These are phyloP conservation scores for Scalopus aquaticus DNA, from an alignment of 2,113 vertebrate species.

Conservation along the genomic window DNA sequence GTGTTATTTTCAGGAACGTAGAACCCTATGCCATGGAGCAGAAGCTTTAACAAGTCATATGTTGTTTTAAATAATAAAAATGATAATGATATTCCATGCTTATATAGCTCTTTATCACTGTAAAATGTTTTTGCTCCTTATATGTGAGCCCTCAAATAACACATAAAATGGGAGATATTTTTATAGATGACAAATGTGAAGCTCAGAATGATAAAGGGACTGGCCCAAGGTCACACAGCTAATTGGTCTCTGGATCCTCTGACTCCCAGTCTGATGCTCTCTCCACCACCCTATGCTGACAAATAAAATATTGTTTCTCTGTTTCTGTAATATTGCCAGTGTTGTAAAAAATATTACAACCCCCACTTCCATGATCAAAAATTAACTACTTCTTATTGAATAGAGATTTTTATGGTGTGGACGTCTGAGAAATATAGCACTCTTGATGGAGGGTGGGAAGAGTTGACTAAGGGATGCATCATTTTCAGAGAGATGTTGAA, in stretches of 20 bases:
- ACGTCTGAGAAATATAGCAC: conserved; percentile 39
- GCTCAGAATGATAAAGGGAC: conserved; percentile 21
- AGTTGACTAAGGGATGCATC: not conserved
- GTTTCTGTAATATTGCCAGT: conserved; percentile 68
- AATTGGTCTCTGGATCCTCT: not conserved
- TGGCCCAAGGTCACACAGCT: not conserved
- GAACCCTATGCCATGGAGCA: not conserved
- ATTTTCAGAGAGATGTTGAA: conserved; percentile 47
- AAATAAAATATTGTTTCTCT: conserved; percentile 65
- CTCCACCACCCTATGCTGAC: not conserved
- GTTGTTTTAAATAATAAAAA: conserved; percentile 6
- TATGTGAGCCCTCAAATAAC: conserved; percentile 8
- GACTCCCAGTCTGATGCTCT: not conserved
- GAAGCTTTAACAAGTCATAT: conserved; percentile 6
- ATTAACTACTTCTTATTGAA: conserved; percentile 73
- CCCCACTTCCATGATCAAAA: conserved; percentile 62
- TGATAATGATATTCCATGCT: not conserved
- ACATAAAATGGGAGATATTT: not conserved
- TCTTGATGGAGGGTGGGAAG: conserved; percentile 42
- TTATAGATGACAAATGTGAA: not conserved
- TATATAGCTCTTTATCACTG: not conserved
- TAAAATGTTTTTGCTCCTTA: conserved; percentile 27
- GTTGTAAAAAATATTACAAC: conserved; percentile 61
- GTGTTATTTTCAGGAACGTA: not conserved
- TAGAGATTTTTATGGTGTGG: conserved; percentile 57